These are phyloP conservation scores for Lottia scabra DNA, from an alignment of 2,888 invertebrate genomes.

Conservation along the genomic window DNA sequence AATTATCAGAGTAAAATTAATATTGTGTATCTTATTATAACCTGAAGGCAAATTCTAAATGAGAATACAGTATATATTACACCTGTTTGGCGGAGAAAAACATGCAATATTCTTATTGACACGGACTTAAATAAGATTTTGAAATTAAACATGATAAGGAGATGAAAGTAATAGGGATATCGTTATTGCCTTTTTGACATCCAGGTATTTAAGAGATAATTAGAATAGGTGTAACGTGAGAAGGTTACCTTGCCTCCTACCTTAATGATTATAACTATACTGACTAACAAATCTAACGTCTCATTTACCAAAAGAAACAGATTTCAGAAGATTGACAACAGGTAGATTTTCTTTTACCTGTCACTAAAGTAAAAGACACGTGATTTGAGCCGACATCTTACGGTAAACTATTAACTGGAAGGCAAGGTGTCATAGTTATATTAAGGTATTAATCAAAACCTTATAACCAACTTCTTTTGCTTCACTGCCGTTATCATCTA, in stretches of 20 bases:
- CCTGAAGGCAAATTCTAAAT: too few relatives aligned
- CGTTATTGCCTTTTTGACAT: not conserved
- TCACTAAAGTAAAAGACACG: not conserved
- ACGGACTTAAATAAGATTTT: too few relatives aligned
- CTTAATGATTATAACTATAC: not conserved
- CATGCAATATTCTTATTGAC: too few relatives aligned
- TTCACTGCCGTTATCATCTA: not conserved
- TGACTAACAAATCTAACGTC: not conserved
- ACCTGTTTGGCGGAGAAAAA: too few relatives aligned
- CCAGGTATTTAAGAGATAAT: not conserved
- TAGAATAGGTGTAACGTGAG: not conserved
- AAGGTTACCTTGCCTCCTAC: not conserved
- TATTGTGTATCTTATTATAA: too few relatives aligned
- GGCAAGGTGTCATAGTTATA: not conserved
- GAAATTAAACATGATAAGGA: not conserved
- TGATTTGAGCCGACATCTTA: constrained; percentile 2
- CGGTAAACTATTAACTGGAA: not conserved
- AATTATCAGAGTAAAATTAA: too few relatives aligned
- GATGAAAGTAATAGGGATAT: not conserved
- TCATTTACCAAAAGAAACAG: not conserved
- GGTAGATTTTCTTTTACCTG: not conserved
- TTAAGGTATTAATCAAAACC: not conserved
- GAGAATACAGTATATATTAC: too few relatives aligned
- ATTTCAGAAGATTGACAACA: not conserved
- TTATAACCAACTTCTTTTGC: not conserved